Conservation (phyloP, 2,888 invertebrate genomes). For the Timema podura region DNA sequence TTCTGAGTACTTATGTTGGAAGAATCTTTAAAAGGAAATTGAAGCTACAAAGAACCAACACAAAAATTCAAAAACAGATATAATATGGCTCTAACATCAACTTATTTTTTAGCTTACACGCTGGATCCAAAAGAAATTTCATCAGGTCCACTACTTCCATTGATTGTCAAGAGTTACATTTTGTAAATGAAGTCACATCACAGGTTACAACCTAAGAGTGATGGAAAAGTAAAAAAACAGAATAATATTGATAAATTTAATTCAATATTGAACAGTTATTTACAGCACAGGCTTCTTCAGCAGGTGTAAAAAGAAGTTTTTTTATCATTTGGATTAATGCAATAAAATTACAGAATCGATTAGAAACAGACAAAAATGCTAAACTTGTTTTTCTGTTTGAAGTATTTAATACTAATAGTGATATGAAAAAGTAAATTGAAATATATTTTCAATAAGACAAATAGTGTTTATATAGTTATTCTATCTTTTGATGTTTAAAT, state of each 20-base stretch:
- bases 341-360: slow-evolving; percentile 6
- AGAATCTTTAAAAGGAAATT: neutral
- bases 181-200: neutral
- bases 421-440: slow-evolving; percentile 3
- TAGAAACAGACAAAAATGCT: neutral
- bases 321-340: slow-evolving; percentile 17
- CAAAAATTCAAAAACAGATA: neutral
- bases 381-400: slow-evolving; percentile 8
- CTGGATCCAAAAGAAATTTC: slow-evolving; percentile 8
- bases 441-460: neutral
- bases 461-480: neutral
- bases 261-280: slow-evolving; percentile 8
- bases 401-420: slow-evolving; percentile 15
- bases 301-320: neutral
- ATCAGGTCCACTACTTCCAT: neutral
- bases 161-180: slow-evolving; percentile 1
- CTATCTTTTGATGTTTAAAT: neutral
- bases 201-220: slow-evolving; percentile 9
- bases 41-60: slow-evolving; percentile 6
- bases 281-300: slow-evolving; percentile 13
- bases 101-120: slow-evolving; percentile 10
- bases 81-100: slow-evolving; percentile 6
- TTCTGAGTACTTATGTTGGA: too few relatives aligned
- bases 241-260: neutral
- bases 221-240: neutral